A percentile compares a stretch with the other conserved stretches of the same genome.
phyloP scores from a whole-genome alignment of 2,113 vertebrate genomes.

The Solenodon paradoxus region DNA sequence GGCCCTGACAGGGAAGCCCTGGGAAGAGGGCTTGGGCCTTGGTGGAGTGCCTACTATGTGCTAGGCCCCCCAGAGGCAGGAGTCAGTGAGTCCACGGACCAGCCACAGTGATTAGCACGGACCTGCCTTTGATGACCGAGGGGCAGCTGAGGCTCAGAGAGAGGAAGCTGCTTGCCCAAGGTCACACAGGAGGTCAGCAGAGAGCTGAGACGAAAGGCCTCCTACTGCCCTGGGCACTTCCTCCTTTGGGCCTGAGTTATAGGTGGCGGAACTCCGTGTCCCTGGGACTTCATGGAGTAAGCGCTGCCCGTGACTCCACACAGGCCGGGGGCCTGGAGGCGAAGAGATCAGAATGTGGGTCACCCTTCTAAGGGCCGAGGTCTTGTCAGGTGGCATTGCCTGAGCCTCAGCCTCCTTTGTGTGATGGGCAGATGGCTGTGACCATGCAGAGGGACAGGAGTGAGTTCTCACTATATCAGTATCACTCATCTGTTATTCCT shows the following conservation, averaged over 20 bases:
- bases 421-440: background rate
- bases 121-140: background rate
- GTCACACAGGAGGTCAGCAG: background rate
- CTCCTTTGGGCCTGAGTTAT: background rate
- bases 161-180: background rate
- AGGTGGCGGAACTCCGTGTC: background rate
- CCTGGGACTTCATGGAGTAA: background rate
- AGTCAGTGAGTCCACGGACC: background rate
- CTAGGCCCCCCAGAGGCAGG: background rate
- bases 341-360: background rate
- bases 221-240: background rate
- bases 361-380: background rate
- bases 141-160: background rate
- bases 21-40: conserved; percentile 23
- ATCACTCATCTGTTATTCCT: rapidly evolving
- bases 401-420: background rate
- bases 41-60: conserved; percentile 58
- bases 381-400: background rate
- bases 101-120: background rate
- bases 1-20: conserved; percentile 66
- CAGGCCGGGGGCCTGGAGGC: background rate
- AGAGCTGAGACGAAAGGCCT: background rate
- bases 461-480: too few species aligned
- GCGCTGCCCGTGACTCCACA: background rate
- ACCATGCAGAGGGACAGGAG: rapidly evolving